Percentiles rank a stretch among this genome's conserved stretches.
Conservation (phyloP, 1,140 invertebrate species). For the Nomia melanderi region DNA sequence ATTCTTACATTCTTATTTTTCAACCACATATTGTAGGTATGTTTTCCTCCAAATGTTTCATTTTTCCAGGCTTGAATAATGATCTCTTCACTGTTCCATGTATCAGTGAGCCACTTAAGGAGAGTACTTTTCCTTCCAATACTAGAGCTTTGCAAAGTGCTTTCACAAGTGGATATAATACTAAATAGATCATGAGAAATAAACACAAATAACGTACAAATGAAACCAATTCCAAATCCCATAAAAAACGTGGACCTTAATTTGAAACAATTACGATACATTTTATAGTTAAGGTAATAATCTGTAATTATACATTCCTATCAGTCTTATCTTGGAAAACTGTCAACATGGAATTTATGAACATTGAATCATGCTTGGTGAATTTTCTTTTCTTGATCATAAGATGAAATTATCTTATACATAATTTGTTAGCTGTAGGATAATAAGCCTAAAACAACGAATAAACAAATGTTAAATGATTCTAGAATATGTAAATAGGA, state of each 20-base stretch:
- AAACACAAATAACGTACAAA: constrained; percentile 46
- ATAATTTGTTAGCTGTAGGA: too few relatives aligned
- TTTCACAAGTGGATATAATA: constrained; percentile 12
- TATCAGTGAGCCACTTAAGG: constrained; percentile 15
- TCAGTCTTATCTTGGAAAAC: too few relatives aligned
- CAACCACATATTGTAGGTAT: constrained; percentile 68
- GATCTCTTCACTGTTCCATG: background rate
- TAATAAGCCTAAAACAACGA: too few relatives aligned
- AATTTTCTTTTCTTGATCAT: too few relatives aligned
- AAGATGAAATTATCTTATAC: too few relatives aligned
- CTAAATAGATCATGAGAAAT: constrained; percentile 33
- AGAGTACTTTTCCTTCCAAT: background rate
- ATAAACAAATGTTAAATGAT: too few relatives aligned
- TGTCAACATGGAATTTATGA: too few relatives aligned
- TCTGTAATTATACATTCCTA: background rate
- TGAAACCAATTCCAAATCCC: constrained; percentile 67
- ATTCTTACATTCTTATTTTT: constrained; percentile 54
- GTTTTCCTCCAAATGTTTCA: constrained; percentile 9
- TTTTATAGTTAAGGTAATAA: constrained; percentile 13
- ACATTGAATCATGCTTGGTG: too few relatives aligned
- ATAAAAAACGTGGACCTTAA: constrained; percentile 32
- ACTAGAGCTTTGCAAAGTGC: background rate
- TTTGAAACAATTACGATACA: constrained; percentile 38
- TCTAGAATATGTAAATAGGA: too few relatives aligned
- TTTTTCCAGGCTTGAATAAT: constrained; percentile 42